phyloP scores from a whole-genome alignment of 1,140 invertebrate genomes.

The Temnothorax longispinosus region DNA sequence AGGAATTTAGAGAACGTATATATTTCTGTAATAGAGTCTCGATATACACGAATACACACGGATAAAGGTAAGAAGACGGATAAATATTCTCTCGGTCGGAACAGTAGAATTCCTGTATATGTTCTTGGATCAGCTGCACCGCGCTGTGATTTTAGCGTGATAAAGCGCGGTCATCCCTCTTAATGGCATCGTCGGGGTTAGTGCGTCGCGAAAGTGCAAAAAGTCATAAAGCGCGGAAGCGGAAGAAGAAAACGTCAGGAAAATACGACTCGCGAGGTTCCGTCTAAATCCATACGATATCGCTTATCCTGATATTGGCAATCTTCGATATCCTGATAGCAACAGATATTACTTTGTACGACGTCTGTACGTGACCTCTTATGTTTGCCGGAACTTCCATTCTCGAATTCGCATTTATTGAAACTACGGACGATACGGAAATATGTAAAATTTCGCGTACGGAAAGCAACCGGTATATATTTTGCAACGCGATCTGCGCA shows the following conservation, averaged over 20 bases:
- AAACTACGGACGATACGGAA: conserved; percentile 32
- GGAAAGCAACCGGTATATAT: neutral
- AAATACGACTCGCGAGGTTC: conserved; percentile 36
- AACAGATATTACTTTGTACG: conserved; percentile 59
- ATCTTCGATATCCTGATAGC: conserved; percentile 56
- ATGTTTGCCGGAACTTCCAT: conserved; percentile 53
- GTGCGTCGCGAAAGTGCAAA: conserved; percentile 50
- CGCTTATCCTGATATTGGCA: conserved; percentile 58
- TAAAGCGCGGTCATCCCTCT: conserved; percentile 37
- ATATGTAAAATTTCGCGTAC: conserved; percentile 31
- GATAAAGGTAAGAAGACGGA: neutral
- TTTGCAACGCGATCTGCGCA: neutral
- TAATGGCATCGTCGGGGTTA: conserved; percentile 38
- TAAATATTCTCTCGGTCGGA: conserved; percentile 25
- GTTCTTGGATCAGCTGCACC: conserved; percentile 11
- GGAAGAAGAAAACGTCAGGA: conserved; percentile 34
- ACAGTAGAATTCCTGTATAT: neutral
- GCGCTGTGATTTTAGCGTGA: conserved; percentile 23
- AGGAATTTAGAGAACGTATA: neutral
- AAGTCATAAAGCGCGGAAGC: conserved; percentile 44
- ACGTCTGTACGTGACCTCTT: conserved; percentile 42
- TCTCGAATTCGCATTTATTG: conserved; percentile 56
- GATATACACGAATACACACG: neutral
- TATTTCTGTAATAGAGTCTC: neutral
- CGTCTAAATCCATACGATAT: conserved; percentile 59